Evolutionary conservation across 1,140 invertebrate genomes (phyloP).

Genomic region (Holcopasites calliopsidis): DNA sequence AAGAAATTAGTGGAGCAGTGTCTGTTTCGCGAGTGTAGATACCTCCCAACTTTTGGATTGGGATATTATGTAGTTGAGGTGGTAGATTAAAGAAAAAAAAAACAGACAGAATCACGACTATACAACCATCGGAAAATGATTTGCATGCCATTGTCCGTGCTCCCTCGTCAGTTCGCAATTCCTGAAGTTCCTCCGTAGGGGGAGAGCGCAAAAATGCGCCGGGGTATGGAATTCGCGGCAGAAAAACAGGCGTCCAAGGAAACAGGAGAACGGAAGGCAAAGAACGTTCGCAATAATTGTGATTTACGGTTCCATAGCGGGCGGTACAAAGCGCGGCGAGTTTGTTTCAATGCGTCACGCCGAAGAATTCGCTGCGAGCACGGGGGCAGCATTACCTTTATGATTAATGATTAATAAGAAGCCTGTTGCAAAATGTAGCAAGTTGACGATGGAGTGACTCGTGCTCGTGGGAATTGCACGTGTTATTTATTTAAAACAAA

Average conservation of each 20-base stretch:
- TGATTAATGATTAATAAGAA: no score
- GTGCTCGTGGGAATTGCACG: no score
- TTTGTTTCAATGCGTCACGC: conserved; percentile 32
- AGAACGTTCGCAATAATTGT: conserved; percentile 72
- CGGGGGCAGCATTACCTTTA: no score
- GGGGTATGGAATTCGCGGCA: conserved; percentile 41
- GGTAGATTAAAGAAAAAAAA: neutral
- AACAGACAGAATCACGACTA: neutral
- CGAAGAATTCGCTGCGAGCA: neutral
- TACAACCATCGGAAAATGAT: neutral
- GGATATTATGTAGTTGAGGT: no score
- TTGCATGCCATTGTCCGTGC: neutral
- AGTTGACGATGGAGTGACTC: no score
- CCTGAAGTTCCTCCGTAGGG: conserved; percentile 28
- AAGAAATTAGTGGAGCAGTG: no score
- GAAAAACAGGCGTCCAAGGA: conserved; percentile 67
- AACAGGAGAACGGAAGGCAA: conserved; percentile 29
- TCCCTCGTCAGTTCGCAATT: conserved; percentile 26
- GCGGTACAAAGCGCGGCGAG: conserved; percentile 59
- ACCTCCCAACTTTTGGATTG: no score
- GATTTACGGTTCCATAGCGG: conserved; percentile 70
- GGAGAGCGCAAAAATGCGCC: conserved; percentile 9
- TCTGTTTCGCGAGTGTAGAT: no score
- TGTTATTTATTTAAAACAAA: no score
- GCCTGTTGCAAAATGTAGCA: no score